Evolutionary conservation across 2,888 invertebrate genomes (phyloP), one percentile per base, ranked within the genome.

Genomic region (Idaea biselata): DNA sequence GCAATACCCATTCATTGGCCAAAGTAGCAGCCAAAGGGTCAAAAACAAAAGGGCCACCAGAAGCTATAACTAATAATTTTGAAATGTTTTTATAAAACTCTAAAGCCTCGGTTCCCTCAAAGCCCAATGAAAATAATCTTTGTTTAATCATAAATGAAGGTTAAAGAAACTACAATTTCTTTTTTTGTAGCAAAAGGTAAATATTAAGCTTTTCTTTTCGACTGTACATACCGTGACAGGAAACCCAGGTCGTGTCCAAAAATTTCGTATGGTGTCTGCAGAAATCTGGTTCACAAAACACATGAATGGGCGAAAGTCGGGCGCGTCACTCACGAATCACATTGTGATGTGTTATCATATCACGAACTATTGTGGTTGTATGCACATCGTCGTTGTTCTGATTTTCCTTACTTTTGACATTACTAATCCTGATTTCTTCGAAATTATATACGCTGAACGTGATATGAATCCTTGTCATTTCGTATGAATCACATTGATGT

Each of bases 221-320:
- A 33, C 7, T 33, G 64, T 7, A 58, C 58, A 25, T 31, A 11
- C 18, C 18, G 58, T 18, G 25, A 25, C 18, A 62, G 63, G 58
- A 63, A 61, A 63, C 55, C 61, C 63, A 65, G 67, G 60, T 63
- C 68, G 65, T 55, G 14, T 56, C 60, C 11, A 32, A 62, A 62
- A 58, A 7, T 58, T 31, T 56, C 55, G 54, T 14, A 44, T 44
- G 44, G 44, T 44, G 44, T 44, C 44, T 44, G 44, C 44, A 44
- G 44, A 44, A 71, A 55, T 18, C 18, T 63, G 63, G 72, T 67
- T 25, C 60, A 69, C 72, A 69, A 70, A 73, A 75, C 71, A 73
- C 70, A 80, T 80, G 78, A 80, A 82, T 79, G 77, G 78, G 86
- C 79, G 87, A 89, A 88, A 88, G 88, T 87, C 83, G 81, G 85